A percentile compares a stretch with the other conserved stretches of the same genome.
These are phyloP conservation scores for Leptopilina boulardi DNA, from an alignment of 1,140 invertebrate species.

Conservation along the genomic window DNA sequence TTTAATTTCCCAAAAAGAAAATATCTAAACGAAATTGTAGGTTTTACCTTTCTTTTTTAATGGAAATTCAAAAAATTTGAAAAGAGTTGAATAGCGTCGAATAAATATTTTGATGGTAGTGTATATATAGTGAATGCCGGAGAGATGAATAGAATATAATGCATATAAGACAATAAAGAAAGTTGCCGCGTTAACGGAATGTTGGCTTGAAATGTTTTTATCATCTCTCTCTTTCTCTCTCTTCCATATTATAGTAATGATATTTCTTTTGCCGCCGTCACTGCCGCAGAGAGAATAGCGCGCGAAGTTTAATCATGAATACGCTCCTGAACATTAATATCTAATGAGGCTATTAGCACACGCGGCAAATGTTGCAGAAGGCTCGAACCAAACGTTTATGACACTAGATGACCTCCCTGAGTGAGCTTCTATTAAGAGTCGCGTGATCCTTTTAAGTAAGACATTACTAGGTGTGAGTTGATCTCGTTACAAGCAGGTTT, in stretches of 20 bases:
- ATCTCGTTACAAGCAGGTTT: conserved; percentile 43
- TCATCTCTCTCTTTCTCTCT: neutral
- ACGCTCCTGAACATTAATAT: conserved; percentile 50
- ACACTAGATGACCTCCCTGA: conserved; percentile 65
- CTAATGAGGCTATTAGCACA: conserved; percentile 64
- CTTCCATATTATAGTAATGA: neutral
- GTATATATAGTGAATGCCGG: neutral
- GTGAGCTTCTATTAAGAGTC: conserved; percentile 56
- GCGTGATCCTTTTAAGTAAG: conserved; percentile 55
- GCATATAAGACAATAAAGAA: conserved; percentile 21
- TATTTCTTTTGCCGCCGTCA: neutral
- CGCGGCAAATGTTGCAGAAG: conserved; percentile 50
- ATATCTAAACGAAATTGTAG: no score
- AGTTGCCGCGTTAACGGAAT: conserved; percentile 11
- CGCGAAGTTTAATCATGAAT: conserved; percentile 32
- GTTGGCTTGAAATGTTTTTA: conserved; percentile 1
- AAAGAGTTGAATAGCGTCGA: neutral
- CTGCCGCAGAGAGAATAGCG: neutral
- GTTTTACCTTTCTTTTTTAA: no score
- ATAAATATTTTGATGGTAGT: conserved; percentile 14
- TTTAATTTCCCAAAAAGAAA: no score
- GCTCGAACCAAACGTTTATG: conserved; percentile 57
- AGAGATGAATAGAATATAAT: neutral
- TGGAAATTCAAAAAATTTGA: no score
- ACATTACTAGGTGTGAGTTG: conserved; percentile 53